Conservation (phyloP, 2,113 vertebrate species). For the Odocoileus virginianus region DNA sequence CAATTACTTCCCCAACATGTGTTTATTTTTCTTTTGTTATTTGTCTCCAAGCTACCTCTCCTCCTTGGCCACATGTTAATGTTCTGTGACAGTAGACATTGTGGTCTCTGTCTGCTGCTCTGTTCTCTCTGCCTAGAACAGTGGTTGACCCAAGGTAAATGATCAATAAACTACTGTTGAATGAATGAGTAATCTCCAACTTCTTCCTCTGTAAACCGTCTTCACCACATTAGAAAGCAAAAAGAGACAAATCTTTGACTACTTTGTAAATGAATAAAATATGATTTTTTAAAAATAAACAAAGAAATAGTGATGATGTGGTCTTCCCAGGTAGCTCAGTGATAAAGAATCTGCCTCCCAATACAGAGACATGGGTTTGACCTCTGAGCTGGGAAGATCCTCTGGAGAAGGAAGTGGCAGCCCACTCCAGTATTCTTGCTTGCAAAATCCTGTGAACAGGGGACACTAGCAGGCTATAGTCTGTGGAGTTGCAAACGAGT, state of each 20-base stretch:
- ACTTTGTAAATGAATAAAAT: not conserved
- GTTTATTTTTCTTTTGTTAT: not conserved
- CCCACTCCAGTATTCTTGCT: not conserved
- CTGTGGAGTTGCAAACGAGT: not conserved
- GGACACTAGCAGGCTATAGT: not conserved
- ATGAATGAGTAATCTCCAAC: not conserved
- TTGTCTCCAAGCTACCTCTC: rapidly evolving
- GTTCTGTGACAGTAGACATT: not conserved
- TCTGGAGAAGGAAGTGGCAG: not conserved
- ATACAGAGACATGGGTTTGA: not conserved
- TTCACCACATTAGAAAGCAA: not conserved
- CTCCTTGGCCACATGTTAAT: not conserved
- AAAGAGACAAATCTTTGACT: not conserved
- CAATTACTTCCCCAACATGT: not conserved
- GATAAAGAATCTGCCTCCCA: not conserved
- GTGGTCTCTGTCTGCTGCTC: not conserved
- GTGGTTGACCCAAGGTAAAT: not conserved
- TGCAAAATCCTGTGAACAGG: not conserved
- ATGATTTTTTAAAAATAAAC: not conserved
- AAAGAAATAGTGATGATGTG: not conserved
- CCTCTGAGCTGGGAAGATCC: not conserved
- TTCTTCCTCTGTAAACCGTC: not conserved
- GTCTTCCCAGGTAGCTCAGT: not conserved
- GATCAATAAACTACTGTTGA: not conserved
- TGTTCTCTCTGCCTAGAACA: not conserved